Base-by-base conservation (phyloP, 1,140 invertebrate genomes). In the Dolichoris vasculosae region DNA sequence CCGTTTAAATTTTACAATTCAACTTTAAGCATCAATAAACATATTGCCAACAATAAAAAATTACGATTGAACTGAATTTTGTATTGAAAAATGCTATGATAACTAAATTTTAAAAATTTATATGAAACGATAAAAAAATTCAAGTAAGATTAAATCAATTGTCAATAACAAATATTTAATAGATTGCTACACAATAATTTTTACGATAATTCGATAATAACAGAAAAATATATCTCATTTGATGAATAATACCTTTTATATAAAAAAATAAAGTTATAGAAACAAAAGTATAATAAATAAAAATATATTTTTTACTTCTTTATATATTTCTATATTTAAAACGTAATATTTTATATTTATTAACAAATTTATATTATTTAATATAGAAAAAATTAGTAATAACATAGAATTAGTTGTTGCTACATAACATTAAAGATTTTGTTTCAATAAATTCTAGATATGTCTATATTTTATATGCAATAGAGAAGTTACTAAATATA, bases 131-230 rank as follows among this genome's bases (percentile, higher is more conserved):
- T 69, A 69, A 69, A 69, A 64, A 64, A 69, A 30, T 9, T 35
- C 32, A 69, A 69, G 30, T 20, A 69, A 69, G 30, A 69, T 69
- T 69, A 32, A 35, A 69, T 69, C 32, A 13, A 35, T 69, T 69
- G 64, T 69, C 64, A 69, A 69, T 69, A 69, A 69, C 64, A 69
- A 69, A 38, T 69, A 30, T 69, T 69, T 35, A 69, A 69, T 69
- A 11, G 3, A 69, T 35, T 15, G 30, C 32, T 13, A 69, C 17
- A 1, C 32, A 69, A 69, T 69, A 69, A 69, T 35, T 2, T 69
- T 69, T 69, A 35, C 17, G 32, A 69, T 20, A 69, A 69, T 17
- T 35, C 30, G 38, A 35, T 32, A 32, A 17, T 17, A 59, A 17
- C 15, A 20, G 23, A 17, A 59, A 59, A 59, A 20, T 59, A 17